A percentile compares a stretch with the other conserved stretches of the same genome.
phyloP scores from a whole-genome alignment of 2,113 vertebrate species.

The Plectropomus leopardus region DNA sequence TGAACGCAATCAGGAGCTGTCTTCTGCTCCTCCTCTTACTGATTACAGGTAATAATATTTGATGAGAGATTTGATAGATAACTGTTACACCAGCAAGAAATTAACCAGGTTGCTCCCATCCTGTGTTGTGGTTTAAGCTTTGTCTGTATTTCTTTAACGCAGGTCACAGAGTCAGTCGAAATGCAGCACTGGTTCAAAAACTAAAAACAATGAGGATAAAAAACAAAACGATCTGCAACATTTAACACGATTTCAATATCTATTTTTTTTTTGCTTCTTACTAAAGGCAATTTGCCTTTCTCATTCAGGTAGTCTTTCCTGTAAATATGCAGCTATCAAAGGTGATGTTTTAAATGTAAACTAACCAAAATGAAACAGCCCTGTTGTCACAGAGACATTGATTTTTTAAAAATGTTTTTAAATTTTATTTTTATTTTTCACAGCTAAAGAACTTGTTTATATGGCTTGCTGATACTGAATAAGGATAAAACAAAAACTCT shows the following conservation, averaged over 20 bases:
- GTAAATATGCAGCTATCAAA: background rate
- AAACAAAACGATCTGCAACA: no score
- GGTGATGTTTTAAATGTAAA: background rate
- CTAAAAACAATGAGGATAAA: no score
- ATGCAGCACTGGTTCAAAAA: no score
- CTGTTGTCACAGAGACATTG: background rate
- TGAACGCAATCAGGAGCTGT: background rate
- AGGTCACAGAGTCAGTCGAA: no score
- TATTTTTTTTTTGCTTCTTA: background rate
- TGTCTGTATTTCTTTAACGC: no score
- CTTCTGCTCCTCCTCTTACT: background rate
- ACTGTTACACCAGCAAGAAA: background rate
- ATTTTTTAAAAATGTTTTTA: background rate
- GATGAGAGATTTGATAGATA: background rate
- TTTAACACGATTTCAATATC: no score
- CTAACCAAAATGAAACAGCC: background rate
- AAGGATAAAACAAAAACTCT: background rate
- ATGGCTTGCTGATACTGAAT: background rate
- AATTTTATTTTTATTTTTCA: background rate
- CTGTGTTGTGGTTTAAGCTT: background rate
- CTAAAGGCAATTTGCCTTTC: background rate
- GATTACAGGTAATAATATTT: background rate
- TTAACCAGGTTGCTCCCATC: background rate
- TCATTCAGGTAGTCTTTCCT: background rate
- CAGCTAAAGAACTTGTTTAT: no score